A percentile compares a stretch with the other conserved stretches of the same genome.
Evolutionary conservation across 2,797 vertebrate genomes (phyloP).

Genomic region (Lepilemur ruficaudatus): DNA sequence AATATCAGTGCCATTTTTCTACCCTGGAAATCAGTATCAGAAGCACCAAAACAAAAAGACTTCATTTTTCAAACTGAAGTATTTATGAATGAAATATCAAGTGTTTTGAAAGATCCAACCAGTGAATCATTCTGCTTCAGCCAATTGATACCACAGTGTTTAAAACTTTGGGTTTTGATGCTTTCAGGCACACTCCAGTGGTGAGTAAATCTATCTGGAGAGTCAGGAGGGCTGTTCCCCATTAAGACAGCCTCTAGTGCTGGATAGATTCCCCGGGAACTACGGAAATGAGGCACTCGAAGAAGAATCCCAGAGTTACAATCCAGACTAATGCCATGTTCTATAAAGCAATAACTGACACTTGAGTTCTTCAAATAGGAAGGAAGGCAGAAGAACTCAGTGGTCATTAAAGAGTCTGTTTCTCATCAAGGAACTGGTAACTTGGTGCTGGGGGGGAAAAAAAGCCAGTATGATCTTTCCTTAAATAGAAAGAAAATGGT

Average conservation of each 20-base stretch:
- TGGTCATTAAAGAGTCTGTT: neutral
- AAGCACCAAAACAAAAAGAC: neutral
- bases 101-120: neutral
- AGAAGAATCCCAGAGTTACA: neutral
- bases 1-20: neutral
- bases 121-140: neutral
- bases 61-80: neutral
- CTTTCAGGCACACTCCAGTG: neutral
- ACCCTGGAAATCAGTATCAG: neutral
- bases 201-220: neutral
- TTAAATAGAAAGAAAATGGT: neutral
- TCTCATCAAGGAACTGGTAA: conserved; percentile 3
- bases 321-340: neutral
- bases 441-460: neutral
- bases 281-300: neutral
- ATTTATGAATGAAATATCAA: neutral
- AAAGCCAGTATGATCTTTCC: neutral
- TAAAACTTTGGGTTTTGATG: neutral
- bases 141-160: neutral
- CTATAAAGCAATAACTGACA: neutral
- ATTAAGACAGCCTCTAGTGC: neutral
- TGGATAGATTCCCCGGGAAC: neutral
- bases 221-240: neutral
- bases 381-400: neutral
- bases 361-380: neutral